Evolutionary conservation across 2,888 invertebrate genomes (phyloP), one percentile per base, ranked within the genome.

Genomic region (Stenotaenia linearis): DNA sequence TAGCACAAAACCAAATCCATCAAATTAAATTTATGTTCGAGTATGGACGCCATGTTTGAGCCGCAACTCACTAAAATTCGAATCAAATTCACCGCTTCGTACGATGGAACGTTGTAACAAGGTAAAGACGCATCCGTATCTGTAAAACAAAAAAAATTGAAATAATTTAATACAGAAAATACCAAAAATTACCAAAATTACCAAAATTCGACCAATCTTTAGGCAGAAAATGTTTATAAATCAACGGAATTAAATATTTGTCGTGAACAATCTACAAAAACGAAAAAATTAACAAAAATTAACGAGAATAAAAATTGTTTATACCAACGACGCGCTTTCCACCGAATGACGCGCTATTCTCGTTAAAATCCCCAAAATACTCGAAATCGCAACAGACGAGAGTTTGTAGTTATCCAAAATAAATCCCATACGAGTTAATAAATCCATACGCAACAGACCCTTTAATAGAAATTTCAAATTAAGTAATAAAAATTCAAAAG

Each of bases 341-440:
- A 89, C 86, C 9, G 94, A 95, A 85, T 95, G 93, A 84, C 95
- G 90, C 0, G 91, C 90, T 50, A 97, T 86, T 82, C 95, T 90
- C 78, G 90, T 92, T 75, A 97, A 87, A 82, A 96, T 91, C 86
- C 94, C 93, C 77, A 97, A 85, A 78, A 92, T 91, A 82, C 92
- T 91, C 18, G 91, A 89, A 0, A 94, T 90, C 80, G 92, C 92
- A 83, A 91, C 90, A 37, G 92, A 90, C 80, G 91, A 89, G 0
- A 94, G 94, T 83, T 89, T 90, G 23, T 93, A 86, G 69, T 88
- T 89, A 80, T 90, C 91, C 80, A 96, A 86, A 82, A 96, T 91
- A 83, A 95, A 96, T 89, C 90, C 88, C 77, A 93, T 89, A 82
- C 96, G 90, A 81, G 91, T 90, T 28, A 95, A 86, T 82, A 96